Evolutionary conservation across 1,140 invertebrate species (phyloP), one percentile per base, ranked within the genome.

Genomic region (Caerostris extrusa): DNA sequence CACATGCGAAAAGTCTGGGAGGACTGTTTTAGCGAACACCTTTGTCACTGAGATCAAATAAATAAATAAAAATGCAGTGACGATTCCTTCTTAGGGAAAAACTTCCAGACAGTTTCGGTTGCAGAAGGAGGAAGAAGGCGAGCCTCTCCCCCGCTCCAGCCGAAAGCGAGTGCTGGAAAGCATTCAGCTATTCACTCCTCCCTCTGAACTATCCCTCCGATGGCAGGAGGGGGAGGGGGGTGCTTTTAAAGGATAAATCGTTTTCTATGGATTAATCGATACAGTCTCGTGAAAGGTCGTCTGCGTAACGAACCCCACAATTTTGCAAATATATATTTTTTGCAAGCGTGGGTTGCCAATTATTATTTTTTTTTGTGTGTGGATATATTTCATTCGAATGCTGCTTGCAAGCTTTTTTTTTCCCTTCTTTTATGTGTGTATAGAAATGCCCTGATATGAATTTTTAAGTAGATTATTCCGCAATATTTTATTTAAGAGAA

Each of bases 261-360:
- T 19, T 58, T 85, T 57, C 19, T 58, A n/a, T 57, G 82, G 57
- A 85, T 85, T 6, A 85, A 85, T 85, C 82, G 56, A 85, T 85
- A 85, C 82, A 57, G n/a, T 85, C 19, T n/a, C 19, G 50, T 19
- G 17, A 58, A 56, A 57, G 82, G 55, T 85, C 19, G 7, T 12
- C 55, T 19, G 34, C 17, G 19, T 55, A 58, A 81, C 57, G 17
- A 85, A 85, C 56, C 57, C 56, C 57, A 85, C 57, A 58, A 85
- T 58, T 85, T 6, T 17, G n/a, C 7, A 19, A 7, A 17, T 58
- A 10, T 12, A 50, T 50, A 50, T 34, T 34, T 69, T 50, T 53
- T 77, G 3, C 14, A 12, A 12, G 71, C 50, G 34, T 53, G 50
- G 50, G 50, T 53, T 77, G 50, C 1, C 67, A 6, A n/a, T 69